Percentiles rank a stretch among this genome's conserved stretches.
These are phyloP conservation scores for Diabrotica virgifera DNA, from an alignment of 1,140 invertebrate genomes.

Conservation along the genomic window DNA sequence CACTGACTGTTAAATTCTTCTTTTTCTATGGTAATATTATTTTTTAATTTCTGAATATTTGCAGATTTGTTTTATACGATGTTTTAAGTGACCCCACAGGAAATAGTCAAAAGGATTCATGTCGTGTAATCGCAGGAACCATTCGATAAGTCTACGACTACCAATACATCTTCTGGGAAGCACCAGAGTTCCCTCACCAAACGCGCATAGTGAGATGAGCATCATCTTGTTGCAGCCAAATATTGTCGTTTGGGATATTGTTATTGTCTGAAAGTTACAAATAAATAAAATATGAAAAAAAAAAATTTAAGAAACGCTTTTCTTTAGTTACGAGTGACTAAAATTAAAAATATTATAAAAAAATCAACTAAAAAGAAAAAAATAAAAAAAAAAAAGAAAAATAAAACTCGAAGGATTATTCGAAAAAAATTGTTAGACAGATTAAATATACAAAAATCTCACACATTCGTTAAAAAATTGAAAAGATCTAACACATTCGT, in stretches of 20 bases:
- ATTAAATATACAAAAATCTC: too few species aligned
- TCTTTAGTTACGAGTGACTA: too few species aligned
- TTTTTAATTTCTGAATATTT: not conserved
- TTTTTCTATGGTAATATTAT: not conserved
- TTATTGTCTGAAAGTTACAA: slow-evolving; percentile 3
- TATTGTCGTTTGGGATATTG: not conserved
- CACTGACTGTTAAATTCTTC: not conserved
- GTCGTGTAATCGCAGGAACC: not conserved
- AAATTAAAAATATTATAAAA: too few species aligned
- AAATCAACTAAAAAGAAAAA: too few species aligned
- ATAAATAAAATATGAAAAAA: too few species aligned
- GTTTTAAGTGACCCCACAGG: slow-evolving; percentile 1
- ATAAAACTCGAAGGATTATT: too few species aligned
- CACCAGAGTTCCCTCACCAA: not conserved
- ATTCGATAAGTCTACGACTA: not conserved
- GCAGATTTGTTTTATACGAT: not conserved
- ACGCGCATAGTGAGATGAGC: not conserved
- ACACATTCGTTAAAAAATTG: too few species aligned
- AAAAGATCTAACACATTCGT: too few species aligned
- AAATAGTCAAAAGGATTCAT: slow-evolving; percentile 1
- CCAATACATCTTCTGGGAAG: not conserved
- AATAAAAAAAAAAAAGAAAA: too few species aligned
- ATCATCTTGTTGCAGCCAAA: not conserved
- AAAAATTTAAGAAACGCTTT: too few species aligned
- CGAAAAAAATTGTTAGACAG: too few species aligned